Evolutionary conservation across 2,113 vertebrate genomes (phyloP).

Genomic region (Emydocephalus ijimae): DNA sequence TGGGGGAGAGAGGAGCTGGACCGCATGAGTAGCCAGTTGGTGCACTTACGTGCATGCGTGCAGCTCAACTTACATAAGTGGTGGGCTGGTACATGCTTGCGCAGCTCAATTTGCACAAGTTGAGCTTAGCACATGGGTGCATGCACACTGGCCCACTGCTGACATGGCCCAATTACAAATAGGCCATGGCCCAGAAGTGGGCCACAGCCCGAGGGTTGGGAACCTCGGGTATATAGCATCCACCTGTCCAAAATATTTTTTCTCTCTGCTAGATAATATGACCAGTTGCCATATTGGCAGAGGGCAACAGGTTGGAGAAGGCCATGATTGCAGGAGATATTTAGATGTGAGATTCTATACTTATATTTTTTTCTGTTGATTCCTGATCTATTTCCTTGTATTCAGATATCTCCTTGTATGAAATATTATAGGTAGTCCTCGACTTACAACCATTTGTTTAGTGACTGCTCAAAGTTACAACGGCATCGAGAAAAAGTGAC

Average conservation of each 20-base stretch:
- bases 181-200: neutral
- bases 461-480: too few species aligned
- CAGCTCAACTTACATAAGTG: too few species aligned
- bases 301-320: neutral
- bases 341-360: neutral
- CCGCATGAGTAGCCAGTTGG: neutral
- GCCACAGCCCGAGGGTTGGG: too few species aligned
- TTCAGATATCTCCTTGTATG: neutral
- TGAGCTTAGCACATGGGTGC: neutral
- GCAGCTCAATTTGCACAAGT: neutral
- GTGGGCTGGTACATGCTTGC: too few species aligned
- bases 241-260: neutral
- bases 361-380: neutral
- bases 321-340: neutral
- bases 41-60: too few species aligned
- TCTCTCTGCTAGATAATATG: neutral
- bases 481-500: too few species aligned
- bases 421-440: neutral
- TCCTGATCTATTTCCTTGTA: neutral
- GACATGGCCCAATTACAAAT: neutral
- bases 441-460: too few species aligned
- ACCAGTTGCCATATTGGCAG: neutral
- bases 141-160: neutral
- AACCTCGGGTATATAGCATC: neutral
- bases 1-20: neutral